Evolutionary conservation across 2,113 vertebrate species (phyloP).

Genomic region (Egretta garzetta): DNA sequence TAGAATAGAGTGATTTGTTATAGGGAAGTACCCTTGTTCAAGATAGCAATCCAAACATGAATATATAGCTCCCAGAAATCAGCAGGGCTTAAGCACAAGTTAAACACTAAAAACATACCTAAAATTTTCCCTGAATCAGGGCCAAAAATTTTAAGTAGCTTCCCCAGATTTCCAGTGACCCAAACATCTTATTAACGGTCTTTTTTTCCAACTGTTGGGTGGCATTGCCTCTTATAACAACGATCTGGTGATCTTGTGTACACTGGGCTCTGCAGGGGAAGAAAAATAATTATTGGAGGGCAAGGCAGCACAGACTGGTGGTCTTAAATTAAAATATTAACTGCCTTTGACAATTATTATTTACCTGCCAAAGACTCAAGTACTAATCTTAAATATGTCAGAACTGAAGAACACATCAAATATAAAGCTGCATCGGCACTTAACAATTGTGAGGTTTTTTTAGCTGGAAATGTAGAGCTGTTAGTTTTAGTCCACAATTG

Average conservation of each 20-base stretch:
- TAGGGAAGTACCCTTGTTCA: neutral
- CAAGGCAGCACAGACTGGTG: neutral
- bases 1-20: neutral
- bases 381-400: neutral
- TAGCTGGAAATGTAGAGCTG: neutral
- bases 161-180: neutral
- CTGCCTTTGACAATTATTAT: neutral
- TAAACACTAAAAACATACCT: neutral
- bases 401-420: neutral
- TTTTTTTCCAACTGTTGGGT: neutral
- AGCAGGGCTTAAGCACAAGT: neutral
- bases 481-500: neutral
- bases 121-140: neutral
- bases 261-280: neutral
- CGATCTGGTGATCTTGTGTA: neutral
- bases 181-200: neutral
- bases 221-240: neutral
- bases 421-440: neutral
- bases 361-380: neutral
- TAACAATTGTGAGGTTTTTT: neutral
- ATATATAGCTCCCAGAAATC: neutral
- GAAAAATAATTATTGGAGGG: neutral
- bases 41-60: neutral
- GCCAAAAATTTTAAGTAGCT: neutral
- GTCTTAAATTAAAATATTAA: conserved; percentile 21